Conservation (phyloP, 2,888 invertebrate species). For the Tinea pellionella region DNA sequence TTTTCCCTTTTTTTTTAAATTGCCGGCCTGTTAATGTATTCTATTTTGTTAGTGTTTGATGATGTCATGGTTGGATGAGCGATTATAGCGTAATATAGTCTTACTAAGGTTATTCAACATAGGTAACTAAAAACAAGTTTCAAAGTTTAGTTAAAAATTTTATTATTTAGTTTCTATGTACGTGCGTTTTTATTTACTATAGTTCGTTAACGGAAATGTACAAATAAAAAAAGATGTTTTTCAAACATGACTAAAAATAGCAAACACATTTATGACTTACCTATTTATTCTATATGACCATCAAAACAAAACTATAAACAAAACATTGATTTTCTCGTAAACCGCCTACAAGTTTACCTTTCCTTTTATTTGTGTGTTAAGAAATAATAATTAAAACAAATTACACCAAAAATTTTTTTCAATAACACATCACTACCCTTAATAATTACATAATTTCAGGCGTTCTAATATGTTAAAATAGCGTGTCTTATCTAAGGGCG, state of each 20-base stretch:
- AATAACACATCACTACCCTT: constrained; percentile 4
- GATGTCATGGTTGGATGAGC: not conserved
- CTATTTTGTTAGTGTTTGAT: not conserved
- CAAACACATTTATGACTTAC: not conserved
- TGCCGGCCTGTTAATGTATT: not conserved
- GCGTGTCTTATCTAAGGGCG: not conserved
- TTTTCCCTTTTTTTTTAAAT: too few relatives aligned
- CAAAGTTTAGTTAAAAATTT: not conserved
- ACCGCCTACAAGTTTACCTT: not conserved
- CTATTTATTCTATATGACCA: not conserved
- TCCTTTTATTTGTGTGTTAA: not conserved
- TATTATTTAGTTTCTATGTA: not conserved
- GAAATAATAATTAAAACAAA: not conserved
- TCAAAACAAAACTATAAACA: constrained; percentile 4
- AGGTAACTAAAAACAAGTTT: not conserved
- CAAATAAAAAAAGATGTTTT: too few relatives aligned
- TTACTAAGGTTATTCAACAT: not conserved
- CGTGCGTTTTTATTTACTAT: not conserved
- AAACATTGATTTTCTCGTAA: not conserved
- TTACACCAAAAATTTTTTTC: not conserved
- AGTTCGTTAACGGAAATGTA: not conserved
- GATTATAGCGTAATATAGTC: not conserved
- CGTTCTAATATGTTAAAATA: not conserved
- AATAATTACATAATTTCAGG: constrained; percentile 6
- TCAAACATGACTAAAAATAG: not conserved